Evolutionary conservation across 2,113 vertebrate species (phyloP).

Genomic region (Brevimyrus niger): DNA sequence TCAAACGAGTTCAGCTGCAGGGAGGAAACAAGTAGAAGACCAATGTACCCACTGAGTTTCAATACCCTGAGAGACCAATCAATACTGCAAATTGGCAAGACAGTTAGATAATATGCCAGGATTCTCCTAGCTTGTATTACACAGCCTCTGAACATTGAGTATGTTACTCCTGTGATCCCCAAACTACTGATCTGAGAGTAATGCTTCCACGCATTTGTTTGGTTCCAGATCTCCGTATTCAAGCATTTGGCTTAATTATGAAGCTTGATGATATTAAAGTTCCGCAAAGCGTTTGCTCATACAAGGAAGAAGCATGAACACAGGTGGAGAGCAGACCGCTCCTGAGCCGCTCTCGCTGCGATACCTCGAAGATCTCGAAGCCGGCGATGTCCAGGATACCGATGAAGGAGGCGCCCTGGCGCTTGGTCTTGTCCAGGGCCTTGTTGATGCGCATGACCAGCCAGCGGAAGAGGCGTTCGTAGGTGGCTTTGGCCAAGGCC

Average conservation of each 20-base stretch:
- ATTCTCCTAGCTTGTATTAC: not conserved
- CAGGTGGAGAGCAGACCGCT: not conserved
- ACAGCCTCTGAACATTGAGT: not conserved
- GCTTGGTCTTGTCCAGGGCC: constrained; percentile 94
- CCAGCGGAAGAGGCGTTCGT: constrained; percentile 97
- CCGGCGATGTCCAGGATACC: constrained; percentile 97
- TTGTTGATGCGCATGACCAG: constrained; percentile 97
- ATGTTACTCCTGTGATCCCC: not conserved
- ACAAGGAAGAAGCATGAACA: not conserved
- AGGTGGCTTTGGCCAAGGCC: constrained; percentile 93
- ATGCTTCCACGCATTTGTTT: not conserved
- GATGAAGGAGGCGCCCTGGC: constrained; percentile 96
- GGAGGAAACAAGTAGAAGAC: not conserved
- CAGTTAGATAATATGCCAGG: not conserved
- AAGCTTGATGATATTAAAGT: not conserved
- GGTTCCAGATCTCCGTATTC: not conserved
- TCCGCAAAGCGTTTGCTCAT: not conserved
- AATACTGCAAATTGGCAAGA: not conserved
- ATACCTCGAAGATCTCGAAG: constrained; percentile 97
- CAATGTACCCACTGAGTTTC: not conserved
- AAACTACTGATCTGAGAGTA: not conserved
- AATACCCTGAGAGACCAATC: not conserved
- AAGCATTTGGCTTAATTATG: not conserved
- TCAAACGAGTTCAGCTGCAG: constrained; percentile 88
- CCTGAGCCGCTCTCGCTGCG: not conserved